These are phyloP conservation scores for Hydropsyche betteni DNA, from an alignment of 2,888 invertebrate species.

Conservation along the genomic window DNA sequence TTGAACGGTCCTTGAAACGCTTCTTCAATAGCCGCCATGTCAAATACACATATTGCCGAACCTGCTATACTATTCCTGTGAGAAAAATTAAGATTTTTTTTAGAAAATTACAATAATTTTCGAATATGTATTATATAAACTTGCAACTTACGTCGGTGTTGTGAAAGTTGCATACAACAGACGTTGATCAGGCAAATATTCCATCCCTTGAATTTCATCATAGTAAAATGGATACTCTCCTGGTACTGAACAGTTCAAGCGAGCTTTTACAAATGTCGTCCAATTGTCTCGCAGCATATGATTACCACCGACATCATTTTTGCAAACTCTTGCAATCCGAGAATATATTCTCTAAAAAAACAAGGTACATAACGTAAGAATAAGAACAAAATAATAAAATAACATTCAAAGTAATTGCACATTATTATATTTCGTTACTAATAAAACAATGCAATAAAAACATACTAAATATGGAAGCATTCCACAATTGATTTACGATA, in stretches of 20 bases:
- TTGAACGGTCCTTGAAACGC: constrained; percentile 90
- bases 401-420: too few species aligned
- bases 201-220: constrained; percentile 87
- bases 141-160: constrained; percentile 72
- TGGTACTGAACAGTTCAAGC: constrained; percentile 83
- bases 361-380: constrained; percentile 22
- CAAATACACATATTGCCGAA: constrained; percentile 92
- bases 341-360: constrained; percentile 81
- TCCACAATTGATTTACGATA: too few species aligned
- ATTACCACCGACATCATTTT: constrained; percentile 85
- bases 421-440: too few species aligned
- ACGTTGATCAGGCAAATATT: constrained; percentile 79
- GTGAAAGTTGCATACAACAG: constrained; percentile 86
- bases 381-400: background rate
- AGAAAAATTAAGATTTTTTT: constrained; percentile 44
- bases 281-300: constrained; percentile 83
- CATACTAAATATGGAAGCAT: too few species aligned
- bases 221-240: constrained; percentile 90
- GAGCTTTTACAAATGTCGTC: constrained; percentile 91
- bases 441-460: too few species aligned
- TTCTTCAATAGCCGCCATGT: constrained; percentile 79
- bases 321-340: constrained; percentile 90
- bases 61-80: constrained; percentile 85
- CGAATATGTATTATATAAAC: background rate
- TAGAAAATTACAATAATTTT: background rate